Evolutionary conservation across 2,113 vertebrate genomes (phyloP).

Genomic region (Perccottus glenii): DNA sequence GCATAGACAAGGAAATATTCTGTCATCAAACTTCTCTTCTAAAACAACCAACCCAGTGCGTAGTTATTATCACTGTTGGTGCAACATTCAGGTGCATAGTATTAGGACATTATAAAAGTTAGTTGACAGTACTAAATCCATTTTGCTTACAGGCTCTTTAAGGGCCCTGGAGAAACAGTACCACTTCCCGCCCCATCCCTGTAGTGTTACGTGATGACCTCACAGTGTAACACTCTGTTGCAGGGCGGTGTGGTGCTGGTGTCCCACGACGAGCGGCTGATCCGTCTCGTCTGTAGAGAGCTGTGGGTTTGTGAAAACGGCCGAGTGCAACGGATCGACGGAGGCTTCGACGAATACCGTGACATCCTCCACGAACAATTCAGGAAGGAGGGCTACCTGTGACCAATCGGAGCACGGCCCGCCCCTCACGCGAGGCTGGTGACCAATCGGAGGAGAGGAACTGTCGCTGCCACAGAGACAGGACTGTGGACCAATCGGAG

Average conservation of each 20-base stretch:
- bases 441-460: constrained; percentile 18
- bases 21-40: too few relatives aligned
- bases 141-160: too few relatives aligned
- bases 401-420: constrained; percentile 30
- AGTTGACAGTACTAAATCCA: too few relatives aligned
- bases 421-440: neutral
- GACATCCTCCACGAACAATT: constrained; percentile 97
- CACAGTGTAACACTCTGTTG: neutral
- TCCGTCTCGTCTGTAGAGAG: constrained; percentile 92
- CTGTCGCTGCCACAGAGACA: constrained; percentile 25
- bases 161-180: too few relatives aligned
- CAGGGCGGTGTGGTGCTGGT: constrained; percentile 95
- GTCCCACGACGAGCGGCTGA: constrained; percentile 95
- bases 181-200: too few relatives aligned
- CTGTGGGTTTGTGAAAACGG: constrained; percentile 93
- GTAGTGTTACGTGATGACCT: too few relatives aligned
- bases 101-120: too few relatives aligned
- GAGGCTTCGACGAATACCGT: constrained; percentile 95
- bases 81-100: too few relatives aligned
- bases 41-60: too few relatives aligned
- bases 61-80: too few relatives aligned
- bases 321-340: constrained; percentile 86
- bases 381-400: constrained; percentile 94
- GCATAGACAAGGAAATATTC: too few relatives aligned
- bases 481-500: constrained; percentile 32